Conservation (phyloP, 2,113 vertebrate species). For the Barnardius zonarius region DNA sequence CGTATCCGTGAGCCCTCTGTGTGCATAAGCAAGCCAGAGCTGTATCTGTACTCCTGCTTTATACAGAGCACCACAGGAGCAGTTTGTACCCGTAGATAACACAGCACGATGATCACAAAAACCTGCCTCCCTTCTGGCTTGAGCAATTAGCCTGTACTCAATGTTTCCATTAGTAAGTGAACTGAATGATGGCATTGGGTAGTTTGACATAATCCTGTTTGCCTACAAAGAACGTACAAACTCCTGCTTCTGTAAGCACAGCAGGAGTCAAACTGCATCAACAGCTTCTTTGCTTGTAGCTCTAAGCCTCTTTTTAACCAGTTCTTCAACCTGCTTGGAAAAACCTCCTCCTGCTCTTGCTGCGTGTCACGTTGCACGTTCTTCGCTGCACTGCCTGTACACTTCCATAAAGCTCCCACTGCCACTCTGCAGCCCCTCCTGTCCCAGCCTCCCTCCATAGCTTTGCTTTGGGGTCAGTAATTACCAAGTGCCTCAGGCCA, state of each 20-base stretch:
- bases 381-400: fast-evolving
- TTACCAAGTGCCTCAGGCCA: not conserved
- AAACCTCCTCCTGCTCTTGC: not conserved
- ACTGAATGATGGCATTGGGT: not conserved
- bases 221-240: not conserved
- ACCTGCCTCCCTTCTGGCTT: not conserved
- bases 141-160: not conserved
- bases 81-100: not conserved
- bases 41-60: not conserved
- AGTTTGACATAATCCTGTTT: constrained; percentile 47
- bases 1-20: not conserved
- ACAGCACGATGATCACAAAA: not conserved
- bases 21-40: not conserved
- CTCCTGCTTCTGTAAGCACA: constrained; percentile 29
- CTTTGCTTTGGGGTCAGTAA: not conserved
- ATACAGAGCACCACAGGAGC: not conserved
- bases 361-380: not conserved
- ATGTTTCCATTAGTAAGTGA: constrained; percentile 6
- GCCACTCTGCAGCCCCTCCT: not conserved
- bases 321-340: not conserved
- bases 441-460: not conserved
- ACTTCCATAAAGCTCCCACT: not conserved
- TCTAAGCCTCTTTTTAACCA: constrained; percentile 25
- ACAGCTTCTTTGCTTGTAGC: not conserved
- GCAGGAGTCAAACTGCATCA: constrained; percentile 8